These are phyloP conservation scores for Hecatera dysodea DNA, from an alignment of 2,888 invertebrate genomes.

Conservation along the genomic window DNA sequence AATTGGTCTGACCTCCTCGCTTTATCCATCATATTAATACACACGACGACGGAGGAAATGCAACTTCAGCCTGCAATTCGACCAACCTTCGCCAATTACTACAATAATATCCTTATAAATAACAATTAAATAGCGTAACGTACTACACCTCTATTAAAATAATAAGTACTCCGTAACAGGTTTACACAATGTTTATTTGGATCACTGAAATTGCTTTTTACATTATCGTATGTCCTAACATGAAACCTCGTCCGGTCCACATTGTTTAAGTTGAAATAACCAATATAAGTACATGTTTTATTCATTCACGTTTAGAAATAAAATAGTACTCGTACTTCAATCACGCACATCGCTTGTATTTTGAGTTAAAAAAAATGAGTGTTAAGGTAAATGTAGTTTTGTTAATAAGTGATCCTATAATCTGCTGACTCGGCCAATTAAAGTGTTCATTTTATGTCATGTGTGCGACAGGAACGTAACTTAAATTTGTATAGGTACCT, in stretches of 20 bases:
- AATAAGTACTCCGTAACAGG: conserved; percentile 43
- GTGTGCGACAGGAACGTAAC: not conserved
- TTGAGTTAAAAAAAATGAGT: conserved; percentile 65
- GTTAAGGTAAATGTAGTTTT: conserved; percentile 69
- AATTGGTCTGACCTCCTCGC: not conserved
- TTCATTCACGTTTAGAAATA: conserved; percentile 75
- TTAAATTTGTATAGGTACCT: not conserved
- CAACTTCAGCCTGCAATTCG: conserved; percentile 7
- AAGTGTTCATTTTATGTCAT: not conserved
- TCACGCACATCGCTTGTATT: conserved; percentile 55
- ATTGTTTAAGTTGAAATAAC: conserved; percentile 73
- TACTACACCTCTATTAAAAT: conserved; percentile 30
- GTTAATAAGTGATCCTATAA: not conserved
- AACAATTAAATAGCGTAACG: conserved; percentile 7
- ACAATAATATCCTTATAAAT: conserved; percentile 3
- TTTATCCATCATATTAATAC: not conserved
- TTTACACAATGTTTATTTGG: conserved; percentile 75
- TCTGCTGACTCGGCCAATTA: not conserved
- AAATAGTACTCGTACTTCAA: conserved; percentile 61
- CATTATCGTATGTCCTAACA: conserved; percentile 66
- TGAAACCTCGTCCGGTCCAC: conserved; percentile 74
- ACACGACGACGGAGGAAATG: not conserved
- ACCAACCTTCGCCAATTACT: not conserved
- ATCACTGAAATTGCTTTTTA: conserved; percentile 74
- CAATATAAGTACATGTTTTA: conserved; percentile 73